phyloP scores from a whole-genome alignment of 2,113 vertebrate species.

The Hyla sarda region DNA sequence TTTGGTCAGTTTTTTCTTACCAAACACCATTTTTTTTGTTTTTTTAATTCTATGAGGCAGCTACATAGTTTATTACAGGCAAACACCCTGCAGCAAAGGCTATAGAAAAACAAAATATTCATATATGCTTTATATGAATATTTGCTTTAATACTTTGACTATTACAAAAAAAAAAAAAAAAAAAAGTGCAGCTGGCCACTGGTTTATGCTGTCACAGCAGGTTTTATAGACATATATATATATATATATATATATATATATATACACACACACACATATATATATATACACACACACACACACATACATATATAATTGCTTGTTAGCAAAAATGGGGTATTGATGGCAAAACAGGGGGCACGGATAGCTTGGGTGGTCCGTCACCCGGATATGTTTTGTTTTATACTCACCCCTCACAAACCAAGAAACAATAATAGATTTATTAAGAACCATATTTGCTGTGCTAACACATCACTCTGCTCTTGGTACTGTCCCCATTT shows the following conservation, averaged over 20 bases:
- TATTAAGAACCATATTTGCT: background rate
- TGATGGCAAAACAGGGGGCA: no score
- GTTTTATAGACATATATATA: no score
- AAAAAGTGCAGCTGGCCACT: background rate
- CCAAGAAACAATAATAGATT: no score
- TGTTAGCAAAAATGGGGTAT: no score
- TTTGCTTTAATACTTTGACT: background rate
- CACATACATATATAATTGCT: no score
- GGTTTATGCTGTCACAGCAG: no score
- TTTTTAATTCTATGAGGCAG: background rate
- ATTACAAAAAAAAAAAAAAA: background rate
- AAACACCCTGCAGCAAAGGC: background rate
- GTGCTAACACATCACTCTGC: background rate
- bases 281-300: no score
- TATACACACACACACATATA: no score
- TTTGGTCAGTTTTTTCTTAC: conserved; percentile 70
- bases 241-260: no score
- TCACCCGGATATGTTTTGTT: no score
- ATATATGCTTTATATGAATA: no score
- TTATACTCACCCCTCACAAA: no score
- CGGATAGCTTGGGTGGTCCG: background rate
- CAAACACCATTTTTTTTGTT: conserved; percentile 11
- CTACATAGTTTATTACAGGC: background rate
- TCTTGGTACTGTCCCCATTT: background rate
- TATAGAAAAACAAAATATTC: background rate